Evolutionary conservation across 2,797 vertebrate genomes (phyloP).

Genomic region (Limosa lapponica): DNA sequence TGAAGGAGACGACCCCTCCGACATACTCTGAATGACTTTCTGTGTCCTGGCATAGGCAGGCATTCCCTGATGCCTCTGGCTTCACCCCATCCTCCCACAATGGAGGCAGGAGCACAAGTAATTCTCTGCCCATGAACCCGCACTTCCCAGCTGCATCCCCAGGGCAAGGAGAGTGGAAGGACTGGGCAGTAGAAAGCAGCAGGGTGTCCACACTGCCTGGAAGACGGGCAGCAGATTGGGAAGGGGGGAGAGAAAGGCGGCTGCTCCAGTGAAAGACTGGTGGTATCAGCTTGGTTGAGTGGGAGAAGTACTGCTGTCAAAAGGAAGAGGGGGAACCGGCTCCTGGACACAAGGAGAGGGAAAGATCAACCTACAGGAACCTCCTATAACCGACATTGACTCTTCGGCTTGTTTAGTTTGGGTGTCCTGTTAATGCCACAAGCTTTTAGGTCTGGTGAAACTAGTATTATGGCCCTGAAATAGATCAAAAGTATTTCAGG

Average conservation of each 20-base stretch:
- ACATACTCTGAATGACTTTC: not conserved
- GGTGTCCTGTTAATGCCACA: not conserved
- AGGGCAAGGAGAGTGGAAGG: not conserved
- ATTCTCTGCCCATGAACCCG: not conserved
- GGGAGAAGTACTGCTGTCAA: not conserved
- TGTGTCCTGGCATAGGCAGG: not conserved
- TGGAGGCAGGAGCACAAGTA: not conserved
- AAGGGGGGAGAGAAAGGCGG: not conserved
- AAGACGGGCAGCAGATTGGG: not conserved
- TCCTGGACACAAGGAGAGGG: not conserved
- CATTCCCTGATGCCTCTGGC: not conserved
- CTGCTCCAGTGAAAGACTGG: not conserved
- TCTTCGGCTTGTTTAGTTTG: not conserved
- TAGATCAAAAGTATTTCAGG: slow-evolving; percentile 19
- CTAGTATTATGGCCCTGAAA: not conserved
- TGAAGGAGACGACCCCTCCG: not conserved
- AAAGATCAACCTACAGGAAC: not conserved
- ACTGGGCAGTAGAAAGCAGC: not conserved
- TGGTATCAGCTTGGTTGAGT: not conserved
- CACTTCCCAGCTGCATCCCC: not conserved
- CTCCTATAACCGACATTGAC: rapidly evolving
- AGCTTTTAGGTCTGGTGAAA: not conserved
- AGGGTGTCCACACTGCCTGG: not conserved
- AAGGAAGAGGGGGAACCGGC: not conserved
- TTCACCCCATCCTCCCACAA: not conserved